phyloP scores from a whole-genome alignment of 53 echinoderm and acorn worm species.

The Echinometra lucunter region DNA sequence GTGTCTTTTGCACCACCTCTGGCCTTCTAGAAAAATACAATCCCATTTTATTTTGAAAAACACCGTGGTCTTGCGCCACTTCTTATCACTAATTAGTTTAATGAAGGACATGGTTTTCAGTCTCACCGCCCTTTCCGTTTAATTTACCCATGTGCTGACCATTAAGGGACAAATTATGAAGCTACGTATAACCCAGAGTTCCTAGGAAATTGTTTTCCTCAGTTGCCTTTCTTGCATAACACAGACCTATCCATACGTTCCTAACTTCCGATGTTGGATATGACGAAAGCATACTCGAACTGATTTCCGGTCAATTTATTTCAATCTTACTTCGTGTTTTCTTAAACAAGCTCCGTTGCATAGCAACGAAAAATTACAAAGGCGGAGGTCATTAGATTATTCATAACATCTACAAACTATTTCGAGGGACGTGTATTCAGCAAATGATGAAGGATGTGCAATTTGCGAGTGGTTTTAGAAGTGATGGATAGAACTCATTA shows the following conservation, averaged over 20 bases:
- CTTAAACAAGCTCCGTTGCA: not conserved
- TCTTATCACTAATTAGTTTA: not conserved
- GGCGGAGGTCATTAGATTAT: not conserved
- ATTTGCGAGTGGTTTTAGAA: not conserved
- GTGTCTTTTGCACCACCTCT: not conserved
- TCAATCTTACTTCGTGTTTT: not conserved
- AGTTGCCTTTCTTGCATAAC: not conserved
- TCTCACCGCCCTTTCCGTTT: not conserved
- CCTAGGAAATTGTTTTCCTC: not conserved
- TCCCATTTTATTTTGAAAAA: not conserved
- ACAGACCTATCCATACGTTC: not conserved
- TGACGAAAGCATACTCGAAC: not conserved
- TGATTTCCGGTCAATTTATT: not conserved
- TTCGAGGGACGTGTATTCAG: not conserved
- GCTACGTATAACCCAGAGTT: not conserved
- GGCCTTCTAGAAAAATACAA: not conserved
- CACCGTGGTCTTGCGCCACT: not conserved
- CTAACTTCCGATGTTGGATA: not conserved
- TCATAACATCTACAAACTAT: not conserved
- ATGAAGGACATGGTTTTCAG: not conserved
- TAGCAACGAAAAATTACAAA: not conserved
- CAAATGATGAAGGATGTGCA: not conserved
- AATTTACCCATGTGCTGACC: not conserved
- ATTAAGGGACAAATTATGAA: not conserved
- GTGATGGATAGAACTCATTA: not conserved